Evolutionary conservation across 2,888 invertebrate species (phyloP), one percentile per base, ranked within the genome.

Genomic region (Drosophila sordidula): DNA sequence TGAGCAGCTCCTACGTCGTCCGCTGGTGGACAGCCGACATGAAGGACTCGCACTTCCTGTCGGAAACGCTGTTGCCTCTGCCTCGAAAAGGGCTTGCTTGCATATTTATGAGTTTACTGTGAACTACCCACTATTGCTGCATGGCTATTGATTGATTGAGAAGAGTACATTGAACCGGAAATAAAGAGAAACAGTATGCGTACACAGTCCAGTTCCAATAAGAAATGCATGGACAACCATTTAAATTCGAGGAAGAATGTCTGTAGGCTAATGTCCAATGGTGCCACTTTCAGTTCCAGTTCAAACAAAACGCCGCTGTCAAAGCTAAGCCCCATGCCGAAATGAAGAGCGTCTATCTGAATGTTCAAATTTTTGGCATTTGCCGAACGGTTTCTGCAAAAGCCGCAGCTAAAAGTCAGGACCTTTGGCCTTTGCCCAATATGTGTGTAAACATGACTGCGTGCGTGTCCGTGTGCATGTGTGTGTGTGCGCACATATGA

Each of bases 381-480:
- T 65, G 36, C 45, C 34, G 25, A 62, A 41, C 34, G 51, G 46
- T 59, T 39, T 32, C 22, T 16, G 47, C 34, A 16, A 57, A 70
- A 49, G 36, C 52, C 62, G 22, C 49, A 45, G 55, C 54, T 41
- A 41, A 69, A 65, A 54, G 56, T 59, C 52, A 44, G 34, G 49
- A 76, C 83, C 72, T 79, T 72, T 79, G 64, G 16, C 64, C 59
- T 78, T 78, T 64, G 3, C 14, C 18, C 32, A 45, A 36, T 34
- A 34, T 34, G 12, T 34, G 18, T 29, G n/a, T 25, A 52, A 52
- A 54, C 38, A 32, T 16, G 6, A 9, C 9, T 25, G 9, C 6
- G n/a, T 18, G 18, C 34, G 18, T 45, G 11, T 22, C 14, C 8
- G 6, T 38, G 34, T 52, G 38, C n/a, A n/a, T 41, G 12, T 54